Base-by-base conservation (phyloP, 2,797 vertebrate genomes). In the Cheirogaleus major region DNA sequence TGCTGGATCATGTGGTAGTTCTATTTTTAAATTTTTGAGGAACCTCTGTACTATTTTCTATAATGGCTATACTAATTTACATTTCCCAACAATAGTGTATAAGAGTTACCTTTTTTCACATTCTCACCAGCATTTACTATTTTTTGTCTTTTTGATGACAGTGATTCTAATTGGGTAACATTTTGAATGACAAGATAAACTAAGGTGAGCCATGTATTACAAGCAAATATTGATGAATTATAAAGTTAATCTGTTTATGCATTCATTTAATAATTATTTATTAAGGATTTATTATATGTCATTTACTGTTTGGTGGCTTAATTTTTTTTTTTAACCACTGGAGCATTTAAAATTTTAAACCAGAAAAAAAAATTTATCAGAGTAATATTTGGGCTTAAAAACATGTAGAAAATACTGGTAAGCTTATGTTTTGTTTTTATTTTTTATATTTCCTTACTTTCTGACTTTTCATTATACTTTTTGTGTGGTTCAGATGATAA, bases 401-500 rank as follows among this genome's bases (percentile, higher is more conserved):
- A 9, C 23, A 73, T n/a, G 20, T 2, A 38, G 43, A 90, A 83
- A 73, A 67, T 67, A n/a, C 30, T 27, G 10, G 4, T 35, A 0
- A 55, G 30, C 3, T 92, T 35, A 63, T 20, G 7, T n/a, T 93
- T 95, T 86, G 14, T 70, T 84, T 3, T 90, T 82, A 32, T 50
- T 79, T 86, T 73, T 89, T 59, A 14, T 52, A 55, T 84, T 13
- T 23, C 32, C 82, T 89, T 67, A 67, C 63, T 73, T 75, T 94
- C 83, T 92, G 48, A 17, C 82, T 94, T 97, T 97, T 23, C 57
- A 94, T 91, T 92, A 25, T 96, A 91, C 25, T 11, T 43, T 96
- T 55, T 14, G 84, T 94, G 57, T 91, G 32, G 14, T 2, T 69
- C 43, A 86, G 52, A 72, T 0, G 41, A 83, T 55, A 27, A 82